Base-by-base conservation (phyloP, 2,797 vertebrate genomes). In the Phalanger gymnotis region DNA sequence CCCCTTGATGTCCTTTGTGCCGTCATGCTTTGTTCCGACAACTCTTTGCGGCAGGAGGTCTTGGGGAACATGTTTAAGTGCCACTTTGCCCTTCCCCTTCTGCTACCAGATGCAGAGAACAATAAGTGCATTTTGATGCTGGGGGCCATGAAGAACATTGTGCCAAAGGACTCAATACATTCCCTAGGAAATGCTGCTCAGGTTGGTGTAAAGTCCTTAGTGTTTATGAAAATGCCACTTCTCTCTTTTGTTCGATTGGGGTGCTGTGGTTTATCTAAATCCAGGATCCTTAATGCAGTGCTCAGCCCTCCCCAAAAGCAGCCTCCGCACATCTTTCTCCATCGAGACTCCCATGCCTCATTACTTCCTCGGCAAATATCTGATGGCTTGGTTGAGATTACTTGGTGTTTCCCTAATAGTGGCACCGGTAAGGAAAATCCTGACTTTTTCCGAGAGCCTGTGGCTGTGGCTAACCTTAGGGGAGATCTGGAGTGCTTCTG, bases 1-100 rank as follows among this genome's bases (percentile, higher is more conserved):
- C 99, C 99, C 5, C 98, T 99, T 87, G 99, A 99, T 96, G 97
- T 99, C 52, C 97, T 99, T 51, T 98, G 99, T 91, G 99, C 98
- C 40, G 97, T 99, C 52, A 98, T 99, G 96, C 98, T 98, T 97
- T 99, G 99, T 87, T 98, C 99, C 87, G 98, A 99, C 94, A 97
- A 96, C 54, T 99, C 99, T 95, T 97, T 99, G 27, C 99, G 98
- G 12, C 98, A 99, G 90, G 98, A 99, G 96, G 95, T 99, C 92
- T 61, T 98, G 40, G 97, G 97, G 10, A 99, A 99, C 98, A 99
- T 99, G 99, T 98, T 98, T 22, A 98, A 98, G 58, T 99, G 99
- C 96, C 98, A 96, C 95, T 99, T 99, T 96, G 98, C 99, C 93
- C 98, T 99, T 19, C 99, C 99, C 90, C 96, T 99, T 73, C 97